Percentiles rank a stretch among this genome's conserved stretches.
These are phyloP conservation scores for Phrynosoma blainvillii DNA, from an alignment of 2,113 vertebrate genomes.

Conservation along the genomic window DNA sequence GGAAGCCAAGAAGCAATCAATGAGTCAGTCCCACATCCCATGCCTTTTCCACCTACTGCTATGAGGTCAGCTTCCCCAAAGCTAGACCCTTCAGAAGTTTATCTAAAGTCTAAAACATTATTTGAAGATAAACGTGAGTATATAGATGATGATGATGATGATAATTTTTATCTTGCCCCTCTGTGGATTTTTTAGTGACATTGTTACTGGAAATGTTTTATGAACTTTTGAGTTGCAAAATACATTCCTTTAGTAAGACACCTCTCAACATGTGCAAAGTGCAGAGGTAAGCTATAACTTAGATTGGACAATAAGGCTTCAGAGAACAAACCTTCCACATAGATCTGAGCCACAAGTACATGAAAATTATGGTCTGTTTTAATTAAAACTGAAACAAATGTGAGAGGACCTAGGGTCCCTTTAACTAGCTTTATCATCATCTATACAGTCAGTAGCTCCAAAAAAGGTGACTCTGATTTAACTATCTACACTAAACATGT, in stretches of 20 bases:
- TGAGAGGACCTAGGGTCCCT: background rate
- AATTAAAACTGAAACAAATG: background rate
- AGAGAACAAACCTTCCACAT: no score
- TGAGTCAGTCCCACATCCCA: constrained; percentile 81
- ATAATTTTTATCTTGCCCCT: no score
- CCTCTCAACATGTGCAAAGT: background rate
- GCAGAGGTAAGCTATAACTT: background rate
- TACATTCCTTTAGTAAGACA: background rate
- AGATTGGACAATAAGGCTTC: background rate
- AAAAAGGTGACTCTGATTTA: background rate
- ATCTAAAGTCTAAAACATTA: constrained; percentile 92
- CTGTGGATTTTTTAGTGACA: background rate
- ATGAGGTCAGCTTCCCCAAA: constrained; percentile 87
- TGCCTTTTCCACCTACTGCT: constrained; percentile 83
- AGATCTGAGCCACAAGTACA: no score
- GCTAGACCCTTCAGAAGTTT: constrained; percentile 92
- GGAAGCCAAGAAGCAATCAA: constrained; percentile 82
- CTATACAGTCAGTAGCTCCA: background rate
- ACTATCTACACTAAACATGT: background rate
- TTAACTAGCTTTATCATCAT: background rate
- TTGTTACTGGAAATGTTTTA: background rate
- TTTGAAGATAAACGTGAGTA: constrained; percentile 95
- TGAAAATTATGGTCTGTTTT: background rate
- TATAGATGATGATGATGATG: background rate
- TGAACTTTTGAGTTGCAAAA: background rate